Conservation (phyloP, 2,888 invertebrate species). For the Megamerina dolium region DNA sequence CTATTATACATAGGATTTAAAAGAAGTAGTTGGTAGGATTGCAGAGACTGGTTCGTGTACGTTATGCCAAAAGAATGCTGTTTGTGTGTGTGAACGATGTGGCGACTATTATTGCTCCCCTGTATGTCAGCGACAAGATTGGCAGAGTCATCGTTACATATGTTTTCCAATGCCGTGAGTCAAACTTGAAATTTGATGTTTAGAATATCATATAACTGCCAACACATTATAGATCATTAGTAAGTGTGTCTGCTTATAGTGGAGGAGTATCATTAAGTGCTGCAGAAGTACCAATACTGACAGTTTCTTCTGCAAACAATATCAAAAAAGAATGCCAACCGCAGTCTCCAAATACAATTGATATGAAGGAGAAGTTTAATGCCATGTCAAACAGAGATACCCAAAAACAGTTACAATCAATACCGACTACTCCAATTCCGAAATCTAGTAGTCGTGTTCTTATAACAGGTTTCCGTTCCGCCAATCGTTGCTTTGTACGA, state of each 20-base stretch:
- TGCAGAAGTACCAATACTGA: background rate
- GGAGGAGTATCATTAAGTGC: background rate
- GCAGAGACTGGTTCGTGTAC: constrained; percentile 19
- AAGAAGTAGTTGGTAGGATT: background rate
- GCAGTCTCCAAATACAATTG: background rate
- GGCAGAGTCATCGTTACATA: constrained; percentile 29
- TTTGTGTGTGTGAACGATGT: constrained; percentile 27
- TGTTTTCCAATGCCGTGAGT: constrained; percentile 32
- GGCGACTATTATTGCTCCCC: constrained; percentile 31
- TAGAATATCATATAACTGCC: too few relatives aligned
- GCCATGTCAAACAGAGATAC: too few relatives aligned
- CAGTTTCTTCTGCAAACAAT: too few relatives aligned
- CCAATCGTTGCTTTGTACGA: constrained; percentile 22
- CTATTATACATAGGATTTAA: too few relatives aligned
- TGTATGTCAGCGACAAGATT: constrained; percentile 28
- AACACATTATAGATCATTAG: too few relatives aligned
- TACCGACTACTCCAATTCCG: constrained; percentile 12
- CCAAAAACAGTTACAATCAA: too few relatives aligned
- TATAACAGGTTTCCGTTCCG: constrained; percentile 16
- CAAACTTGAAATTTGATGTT: too few relatives aligned
- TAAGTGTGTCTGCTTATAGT: too few relatives aligned
- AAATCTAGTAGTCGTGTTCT: constrained; percentile 13
- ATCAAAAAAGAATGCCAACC: background rate
- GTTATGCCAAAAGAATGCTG: constrained; percentile 18
- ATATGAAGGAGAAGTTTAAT: background rate